Conservation (phyloP, 2,797 vertebrate species). For the Aphelocoma californica region DNA sequence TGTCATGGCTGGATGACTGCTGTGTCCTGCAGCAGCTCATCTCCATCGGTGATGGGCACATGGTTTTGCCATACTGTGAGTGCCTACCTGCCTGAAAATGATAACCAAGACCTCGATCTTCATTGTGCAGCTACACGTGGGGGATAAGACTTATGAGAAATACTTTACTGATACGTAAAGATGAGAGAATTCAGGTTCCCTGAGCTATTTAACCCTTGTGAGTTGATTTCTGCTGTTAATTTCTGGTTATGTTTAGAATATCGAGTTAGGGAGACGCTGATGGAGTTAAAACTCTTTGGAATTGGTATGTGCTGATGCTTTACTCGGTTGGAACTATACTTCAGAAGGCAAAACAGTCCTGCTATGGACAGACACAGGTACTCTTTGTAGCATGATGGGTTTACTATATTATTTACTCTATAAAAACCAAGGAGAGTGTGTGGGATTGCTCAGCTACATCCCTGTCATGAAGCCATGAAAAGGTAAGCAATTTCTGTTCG, state of each 20-base stretch:
- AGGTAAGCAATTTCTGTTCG: neutral
- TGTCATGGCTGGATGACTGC: neutral
- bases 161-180: neutral
- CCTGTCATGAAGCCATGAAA: neutral
- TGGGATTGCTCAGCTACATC: neutral
- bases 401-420: neutral
- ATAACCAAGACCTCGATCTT: neutral
- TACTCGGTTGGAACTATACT: neutral
- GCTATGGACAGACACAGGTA: neutral
- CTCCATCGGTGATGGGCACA: rapidly evolving
- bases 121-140: neutral
- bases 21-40: neutral
- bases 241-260: neutral
- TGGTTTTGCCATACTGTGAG: neutral
- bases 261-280: rapidly evolving
- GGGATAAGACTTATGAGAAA: neutral
- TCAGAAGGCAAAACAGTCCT: neutral
- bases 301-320: neutral
- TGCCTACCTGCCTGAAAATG: neutral
- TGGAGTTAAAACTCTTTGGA: neutral
- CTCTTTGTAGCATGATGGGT: neutral
- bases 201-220: neutral
- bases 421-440: neutral
- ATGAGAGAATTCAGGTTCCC: neutral
- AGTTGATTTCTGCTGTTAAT: neutral